Base-by-base conservation (phyloP, 2,888 invertebrate species). In the Keiferia lycopersicella region DNA sequence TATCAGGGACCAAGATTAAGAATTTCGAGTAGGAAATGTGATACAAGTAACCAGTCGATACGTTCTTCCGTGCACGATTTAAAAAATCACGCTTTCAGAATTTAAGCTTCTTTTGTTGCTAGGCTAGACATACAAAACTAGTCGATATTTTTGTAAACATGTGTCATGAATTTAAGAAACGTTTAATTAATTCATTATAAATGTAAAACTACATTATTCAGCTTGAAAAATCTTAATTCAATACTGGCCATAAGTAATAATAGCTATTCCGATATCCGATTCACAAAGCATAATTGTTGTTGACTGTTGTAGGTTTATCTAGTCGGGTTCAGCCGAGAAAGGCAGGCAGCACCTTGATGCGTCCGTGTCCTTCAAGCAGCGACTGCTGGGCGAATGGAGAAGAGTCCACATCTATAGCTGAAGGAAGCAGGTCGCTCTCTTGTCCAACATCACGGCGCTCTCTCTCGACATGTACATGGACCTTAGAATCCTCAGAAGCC, bases 321-420 rank as follows among this genome's bases (percentile, higher is more conserved):
- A n/a, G 26, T 18, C n/a, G 14, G 34, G 41, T 69, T 84, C 70
- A 91, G 65, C 91, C 91, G 30, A 91, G 85, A 74, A 79, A 91
- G 6, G 89, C 90, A 0, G 91, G 91, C 1, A 91, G 74, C 0
- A 91, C 90, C 70, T 77, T 82, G 62, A 91, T 91, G 61, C 90
- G 86, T 1, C 86, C 79, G 16, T 79, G 87, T 16, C 91, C 91
- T 18, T 72, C 73, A 0, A 91, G 69, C 58, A 83, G 82, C 0
- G 83, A 82, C 8, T 66, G 71, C 48, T 86, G 86, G 53, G 86
- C 88, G 60, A 91, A 88, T 0, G 86, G 85, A 0, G 89, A 84
- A 2, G 68, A 81, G 14, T 87, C 90, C 0, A 81, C 80, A 22
- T 88, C 85, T 30, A 80, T 75, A 4, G 67, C 73, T 0, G 86